Evolutionary conservation across 2,888 invertebrate genomes (phyloP).

Genomic region (Xylota segnis): DNA sequence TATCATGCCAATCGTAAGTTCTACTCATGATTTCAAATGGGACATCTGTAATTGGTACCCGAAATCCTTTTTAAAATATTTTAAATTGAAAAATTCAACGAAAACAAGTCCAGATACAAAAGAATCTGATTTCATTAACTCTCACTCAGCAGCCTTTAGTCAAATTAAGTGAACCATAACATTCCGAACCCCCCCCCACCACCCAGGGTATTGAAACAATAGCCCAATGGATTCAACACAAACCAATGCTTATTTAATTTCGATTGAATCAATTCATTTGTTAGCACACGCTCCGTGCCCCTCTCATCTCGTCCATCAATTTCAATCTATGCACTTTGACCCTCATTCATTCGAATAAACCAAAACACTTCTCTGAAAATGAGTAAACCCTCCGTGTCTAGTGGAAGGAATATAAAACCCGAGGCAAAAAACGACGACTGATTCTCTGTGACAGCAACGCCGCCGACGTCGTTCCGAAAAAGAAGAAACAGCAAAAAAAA

Average conservation of each 20-base stretch:
- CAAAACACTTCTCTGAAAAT: conserved; percentile 55
- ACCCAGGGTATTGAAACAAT: not conserved
- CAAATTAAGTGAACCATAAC: conserved; percentile 1
- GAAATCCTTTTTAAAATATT: too few relatives aligned
- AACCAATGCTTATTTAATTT: conserved; percentile 36
- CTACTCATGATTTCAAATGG: too few relatives aligned
- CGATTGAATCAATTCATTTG: conserved; percentile 45
- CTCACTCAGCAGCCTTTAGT: not conserved
- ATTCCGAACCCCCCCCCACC: not conserved
- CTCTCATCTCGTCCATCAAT: conserved; percentile 55
- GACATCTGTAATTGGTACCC: too few relatives aligned
- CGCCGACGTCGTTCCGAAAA: not conserved
- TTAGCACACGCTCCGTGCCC: not conserved
- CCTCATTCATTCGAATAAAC: conserved; percentile 52
- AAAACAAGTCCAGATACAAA: not conserved
- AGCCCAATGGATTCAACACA: conserved; percentile 13
- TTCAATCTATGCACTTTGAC: conserved; percentile 62
- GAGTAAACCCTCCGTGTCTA: conserved; percentile 29
- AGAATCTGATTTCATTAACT: not conserved
- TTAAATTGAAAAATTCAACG: not conserved
- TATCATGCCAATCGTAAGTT: too few relatives aligned
- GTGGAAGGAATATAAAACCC: not conserved
- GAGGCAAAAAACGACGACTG: not conserved
- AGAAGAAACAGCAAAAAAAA: not conserved
- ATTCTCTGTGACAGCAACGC: conserved; percentile 60